Conservation (phyloP, 2,888 invertebrate genomes). For the Eristalinus aeneus region DNA sequence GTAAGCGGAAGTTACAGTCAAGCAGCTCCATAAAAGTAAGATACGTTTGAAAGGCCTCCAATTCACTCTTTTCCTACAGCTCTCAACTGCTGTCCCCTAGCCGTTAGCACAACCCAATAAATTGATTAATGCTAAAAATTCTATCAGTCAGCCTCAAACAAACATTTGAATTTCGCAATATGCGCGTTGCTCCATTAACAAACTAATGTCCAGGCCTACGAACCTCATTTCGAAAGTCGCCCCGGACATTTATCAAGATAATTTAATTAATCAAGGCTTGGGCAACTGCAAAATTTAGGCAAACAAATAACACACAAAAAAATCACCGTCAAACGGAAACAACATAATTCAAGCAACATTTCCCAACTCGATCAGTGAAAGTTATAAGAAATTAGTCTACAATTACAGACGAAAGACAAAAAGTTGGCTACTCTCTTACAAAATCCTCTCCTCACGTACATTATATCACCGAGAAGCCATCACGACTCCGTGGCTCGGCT, state of each 20-base stretch:
- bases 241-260: conserved; percentile 17
- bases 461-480: conserved; percentile 56
- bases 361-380: conserved; percentile 64
- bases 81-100: no score
- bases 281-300: conserved; percentile 10
- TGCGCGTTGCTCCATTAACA: not conserved
- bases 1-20: no score
- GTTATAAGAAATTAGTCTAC: conserved; percentile 53
- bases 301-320: not conserved
- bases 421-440: conserved; percentile 57
- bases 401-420: conserved; percentile 34
- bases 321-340: not conserved
- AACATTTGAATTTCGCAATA: not conserved
- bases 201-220: not conserved
- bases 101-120: no score
- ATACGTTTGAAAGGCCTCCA: no score
- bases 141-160: not conserved
- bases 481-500: not conserved
- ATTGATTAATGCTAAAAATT: no score
- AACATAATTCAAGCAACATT: conserved; percentile 21
- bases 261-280: conserved; percentile 11
- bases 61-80: no score
- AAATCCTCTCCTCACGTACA: conserved; percentile 45
- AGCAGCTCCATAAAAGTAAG: no score
- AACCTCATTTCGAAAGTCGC: not conserved